phyloP scores from a whole-genome alignment of 2,888 invertebrate genomes.

The Geotrupes spiniger region DNA sequence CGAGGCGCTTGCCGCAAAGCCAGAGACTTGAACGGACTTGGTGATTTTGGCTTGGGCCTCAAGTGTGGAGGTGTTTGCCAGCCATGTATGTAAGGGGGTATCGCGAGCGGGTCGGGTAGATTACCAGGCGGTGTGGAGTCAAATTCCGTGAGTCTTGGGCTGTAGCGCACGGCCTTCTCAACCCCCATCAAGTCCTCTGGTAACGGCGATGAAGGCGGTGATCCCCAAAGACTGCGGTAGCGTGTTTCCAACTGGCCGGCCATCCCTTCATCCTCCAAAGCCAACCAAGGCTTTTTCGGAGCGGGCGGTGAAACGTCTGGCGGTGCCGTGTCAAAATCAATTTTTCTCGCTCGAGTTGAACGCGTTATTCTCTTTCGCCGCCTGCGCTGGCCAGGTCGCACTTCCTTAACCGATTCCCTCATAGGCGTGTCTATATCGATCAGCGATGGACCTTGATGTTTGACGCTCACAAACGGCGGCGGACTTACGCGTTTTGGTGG shows the following conservation, averaged over 20 bases:
- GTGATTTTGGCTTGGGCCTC: background rate
- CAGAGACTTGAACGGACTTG: conserved; percentile 7
- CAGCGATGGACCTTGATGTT: background rate
- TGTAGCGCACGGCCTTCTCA: background rate
- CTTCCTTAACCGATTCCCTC: too few species aligned
- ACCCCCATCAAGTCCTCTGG: conserved; percentile 23
- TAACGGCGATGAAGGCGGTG: background rate
- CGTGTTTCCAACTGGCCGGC: background rate
- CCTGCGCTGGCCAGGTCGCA: conserved; percentile 1
- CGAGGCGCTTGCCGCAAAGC: too few species aligned
- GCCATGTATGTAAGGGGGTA: conserved; percentile 8
- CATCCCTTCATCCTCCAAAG: background rate
- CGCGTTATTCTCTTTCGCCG: conserved; percentile 7
- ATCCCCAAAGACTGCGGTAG: background rate
- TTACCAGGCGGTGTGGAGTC: background rate
- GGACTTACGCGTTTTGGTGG: background rate
- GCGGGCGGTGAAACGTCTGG: conserved; percentile 1
- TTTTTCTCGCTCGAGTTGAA: conserved; percentile 3
- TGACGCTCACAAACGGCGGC: background rate
- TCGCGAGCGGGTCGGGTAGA: conserved; percentile 13
- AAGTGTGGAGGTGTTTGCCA: conserved; percentile 16
- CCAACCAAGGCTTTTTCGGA: background rate
- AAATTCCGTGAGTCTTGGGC: background rate
- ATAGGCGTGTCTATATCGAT: background rate
- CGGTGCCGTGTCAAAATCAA: conserved; percentile 8